A percentile compares a stretch with the other conserved stretches of the same genome.
phyloP scores from a whole-genome alignment of 2,113 vertebrate species.

The Crotalus tigris region DNA sequence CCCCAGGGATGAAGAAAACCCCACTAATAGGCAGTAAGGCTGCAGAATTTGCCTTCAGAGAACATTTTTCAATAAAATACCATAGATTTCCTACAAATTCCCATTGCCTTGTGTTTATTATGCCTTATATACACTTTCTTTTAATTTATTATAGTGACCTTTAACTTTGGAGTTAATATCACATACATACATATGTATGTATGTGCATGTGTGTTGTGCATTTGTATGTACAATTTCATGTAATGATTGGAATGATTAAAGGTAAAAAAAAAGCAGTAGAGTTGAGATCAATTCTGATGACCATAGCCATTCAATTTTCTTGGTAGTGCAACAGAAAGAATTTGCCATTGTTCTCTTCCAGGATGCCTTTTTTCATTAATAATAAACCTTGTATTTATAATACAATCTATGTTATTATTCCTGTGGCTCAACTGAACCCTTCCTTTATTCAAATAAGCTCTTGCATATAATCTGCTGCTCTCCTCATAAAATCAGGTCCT shows the following conservation, averaged over 20 bases:
- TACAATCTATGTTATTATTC: neutral
- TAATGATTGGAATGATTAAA: neutral
- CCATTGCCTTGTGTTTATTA: conserved; percentile 13
- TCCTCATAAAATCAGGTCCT: neutral
- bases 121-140: neutral
- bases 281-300: neutral
- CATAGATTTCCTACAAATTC: neutral
- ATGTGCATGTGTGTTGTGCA: neutral
- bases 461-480: neutral
- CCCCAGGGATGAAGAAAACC: conserved; percentile 55
- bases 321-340: neutral
- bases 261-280: neutral
- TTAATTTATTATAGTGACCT: neutral
- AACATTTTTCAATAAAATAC: neutral
- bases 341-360: neutral
- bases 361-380: neutral
- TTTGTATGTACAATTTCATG: neutral
- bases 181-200: no score
- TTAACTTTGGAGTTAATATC: neutral
- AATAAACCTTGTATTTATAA: conserved; percentile 14
- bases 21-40: conserved; percentile 9
- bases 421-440: neutral
- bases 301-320: neutral
- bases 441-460: neutral
- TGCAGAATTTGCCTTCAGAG: conserved; percentile 11